Conservation (phyloP, 2,113 vertebrate genomes). For the Saguinus imperator region DNA sequence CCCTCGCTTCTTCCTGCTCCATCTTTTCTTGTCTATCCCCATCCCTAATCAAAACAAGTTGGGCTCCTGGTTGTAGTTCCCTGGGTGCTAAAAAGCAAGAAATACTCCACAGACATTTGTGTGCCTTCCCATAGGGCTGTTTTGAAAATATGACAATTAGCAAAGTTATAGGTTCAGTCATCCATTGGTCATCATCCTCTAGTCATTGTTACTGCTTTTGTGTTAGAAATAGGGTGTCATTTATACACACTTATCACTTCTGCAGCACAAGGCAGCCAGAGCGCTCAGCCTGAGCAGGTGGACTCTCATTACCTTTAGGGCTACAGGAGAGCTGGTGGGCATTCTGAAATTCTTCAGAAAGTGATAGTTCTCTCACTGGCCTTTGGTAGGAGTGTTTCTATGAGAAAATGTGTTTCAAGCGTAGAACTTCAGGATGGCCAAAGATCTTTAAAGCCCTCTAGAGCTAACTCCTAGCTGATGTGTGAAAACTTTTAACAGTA, state of each 20-base stretch:
- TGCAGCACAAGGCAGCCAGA: not conserved
- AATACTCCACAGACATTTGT: not conserved
- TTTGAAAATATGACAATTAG: constrained; percentile 17
- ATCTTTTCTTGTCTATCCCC: not conserved
- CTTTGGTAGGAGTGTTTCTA: not conserved
- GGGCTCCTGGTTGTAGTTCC: not conserved
- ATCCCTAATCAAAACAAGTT: not conserved
- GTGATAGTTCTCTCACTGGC: not conserved
- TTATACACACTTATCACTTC: not conserved
- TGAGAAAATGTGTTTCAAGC: not conserved
- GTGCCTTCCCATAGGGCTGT: not conserved
- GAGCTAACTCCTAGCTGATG: not conserved
- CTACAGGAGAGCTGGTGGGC: not conserved
- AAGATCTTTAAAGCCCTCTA: not conserved
- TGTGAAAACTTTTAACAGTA: constrained; percentile 17
- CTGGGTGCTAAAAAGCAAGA: not conserved
- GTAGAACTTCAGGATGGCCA: not conserved
- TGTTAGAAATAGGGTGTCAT: not conserved
- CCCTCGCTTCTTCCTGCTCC: not conserved
- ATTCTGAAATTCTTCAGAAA: not conserved
- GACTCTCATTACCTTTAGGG: not conserved
- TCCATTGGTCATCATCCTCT: not conserved
- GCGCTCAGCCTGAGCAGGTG: not conserved
- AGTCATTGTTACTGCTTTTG: not conserved
- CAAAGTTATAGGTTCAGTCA: not conserved